These are phyloP conservation scores for Isotomurus palustris DNA, from an alignment of 2,888 invertebrate species.

Conservation along the genomic window DNA sequence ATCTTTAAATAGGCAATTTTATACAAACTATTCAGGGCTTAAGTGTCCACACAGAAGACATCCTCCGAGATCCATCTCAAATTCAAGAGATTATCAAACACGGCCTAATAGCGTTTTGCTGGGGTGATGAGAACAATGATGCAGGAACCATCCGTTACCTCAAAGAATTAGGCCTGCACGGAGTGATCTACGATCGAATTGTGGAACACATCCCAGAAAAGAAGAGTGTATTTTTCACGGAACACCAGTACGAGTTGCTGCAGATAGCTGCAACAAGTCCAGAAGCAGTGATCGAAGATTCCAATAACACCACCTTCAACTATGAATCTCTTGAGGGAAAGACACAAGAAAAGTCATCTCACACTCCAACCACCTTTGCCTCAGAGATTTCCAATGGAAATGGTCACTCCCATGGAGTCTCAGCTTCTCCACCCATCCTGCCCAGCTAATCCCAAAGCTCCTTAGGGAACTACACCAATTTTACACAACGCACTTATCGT, in stretches of 20 bases:
- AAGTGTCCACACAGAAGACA: conserved; percentile 87
- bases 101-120: conserved; percentile 86
- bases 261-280: conserved; percentile 14
- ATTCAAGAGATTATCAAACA: conserved; percentile 72
- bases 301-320: neutral
- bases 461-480: too few species aligned
- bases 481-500: too few species aligned
- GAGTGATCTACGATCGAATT: conserved; percentile 89
- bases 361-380: too few species aligned
- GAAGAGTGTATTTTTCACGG: conserved; percentile 30
- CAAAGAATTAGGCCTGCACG: conserved; percentile 85
- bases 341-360: too few species aligned
- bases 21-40: conserved; percentile 63
- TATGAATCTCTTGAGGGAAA: neutral
- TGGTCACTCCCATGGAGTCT: too few species aligned
- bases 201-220: conserved; percentile 34
- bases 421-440: too few species aligned
- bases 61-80: conserved; percentile 75
- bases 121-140: conserved; percentile 95
- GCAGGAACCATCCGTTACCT: conserved; percentile 76
- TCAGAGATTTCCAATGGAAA: too few species aligned
- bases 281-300: conserved; percentile 5
- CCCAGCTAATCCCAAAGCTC: too few species aligned
- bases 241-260: conserved; percentile 27
- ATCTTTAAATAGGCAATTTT: neutral